Evolutionary conservation across 2,797 vertebrate species (phyloP).

Genomic region (Falco naumanni): DNA sequence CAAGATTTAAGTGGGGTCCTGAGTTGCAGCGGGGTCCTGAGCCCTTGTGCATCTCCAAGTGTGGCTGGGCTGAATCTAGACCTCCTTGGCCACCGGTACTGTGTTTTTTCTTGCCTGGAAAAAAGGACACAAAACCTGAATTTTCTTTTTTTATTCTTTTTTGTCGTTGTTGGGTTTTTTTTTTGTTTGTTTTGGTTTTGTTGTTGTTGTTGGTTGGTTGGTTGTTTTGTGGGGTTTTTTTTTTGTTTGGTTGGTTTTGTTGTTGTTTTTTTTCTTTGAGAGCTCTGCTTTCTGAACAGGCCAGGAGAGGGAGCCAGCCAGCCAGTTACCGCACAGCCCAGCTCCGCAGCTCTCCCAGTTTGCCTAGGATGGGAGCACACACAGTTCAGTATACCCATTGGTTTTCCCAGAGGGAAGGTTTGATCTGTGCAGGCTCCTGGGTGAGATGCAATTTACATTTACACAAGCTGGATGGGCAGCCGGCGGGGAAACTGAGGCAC

Average conservation of each 20-base stretch:
- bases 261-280: fast-evolving
- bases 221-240: neutral
- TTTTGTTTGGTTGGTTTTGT: too few relatives aligned
- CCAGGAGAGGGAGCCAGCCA: slow-evolving; percentile 53
- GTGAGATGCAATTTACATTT: neutral
- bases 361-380: neutral
- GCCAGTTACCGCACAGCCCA: neutral
- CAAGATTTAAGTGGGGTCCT: neutral
- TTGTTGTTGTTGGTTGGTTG: too few relatives aligned
- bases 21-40: neutral
- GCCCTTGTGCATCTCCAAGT: neutral
- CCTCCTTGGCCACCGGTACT: neutral
- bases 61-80: neutral
- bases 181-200: too few relatives aligned
- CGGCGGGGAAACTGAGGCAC: neutral
- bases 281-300: neutral
- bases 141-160: too few relatives aligned
- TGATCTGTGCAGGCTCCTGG: neutral
- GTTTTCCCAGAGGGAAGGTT: neutral
- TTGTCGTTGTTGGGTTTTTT: neutral
- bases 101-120: neutral
- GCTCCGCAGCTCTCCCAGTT: neutral
- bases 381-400: neutral
- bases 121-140: fast-evolving
- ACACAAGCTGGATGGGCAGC: too few relatives aligned